Evolutionary conservation across 37 sponge, comb jelly and placozoan genomes (phyloP), one percentile per base, ranked within the genome.

Genomic region (Beroe forskalii): DNA sequence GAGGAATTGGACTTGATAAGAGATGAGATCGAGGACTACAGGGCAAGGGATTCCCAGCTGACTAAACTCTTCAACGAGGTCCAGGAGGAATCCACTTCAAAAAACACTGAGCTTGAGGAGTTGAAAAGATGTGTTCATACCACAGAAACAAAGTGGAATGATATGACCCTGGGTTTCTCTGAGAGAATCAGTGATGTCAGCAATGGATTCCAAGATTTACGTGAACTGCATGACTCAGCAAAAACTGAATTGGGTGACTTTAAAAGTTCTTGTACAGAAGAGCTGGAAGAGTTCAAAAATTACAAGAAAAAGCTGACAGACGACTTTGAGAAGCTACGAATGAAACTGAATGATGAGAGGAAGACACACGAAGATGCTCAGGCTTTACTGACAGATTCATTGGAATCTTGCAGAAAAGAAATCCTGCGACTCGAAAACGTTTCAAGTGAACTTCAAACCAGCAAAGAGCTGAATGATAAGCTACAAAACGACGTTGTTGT

Each of bases 301-400:
- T 80, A 28, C 55, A 80, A 80, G 31, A 17, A 42, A 24, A 80
- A 80, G 30, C 86, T 80, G n/a, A 44, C 1, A 0, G 86, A 80
- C 1, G 86, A 80, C 30, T 80, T 80, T 27, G 86, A 80, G n/a
- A 80, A 80, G 86, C 55, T 80, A 22, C 28, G 35, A 43, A 44
- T 23, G 27, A 80, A 80, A 48, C 22, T 80, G 28, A 80, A 42
- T 25, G 86, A 80, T 24, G 86, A 80, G 28, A 80, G 86, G 31
- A 80, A 80, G 27, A 80, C 86, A 0, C 86, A 80, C 86, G 86
- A 80, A 43, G 86, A 80, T 27, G 86, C 86, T 1, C 86, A 80
- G 42, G 86, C 86, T 44, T 30, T 80, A 6, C 86, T 80, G 17
- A 80, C 86, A 14, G 86, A 80, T 43, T 80, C 86, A 1, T 27